Percentiles rank a stretch among this genome's conserved stretches.
These are phyloP conservation scores for Calidris pygmaea DNA, from an alignment of 2,113 vertebrate species.

Conservation along the genomic window DNA sequence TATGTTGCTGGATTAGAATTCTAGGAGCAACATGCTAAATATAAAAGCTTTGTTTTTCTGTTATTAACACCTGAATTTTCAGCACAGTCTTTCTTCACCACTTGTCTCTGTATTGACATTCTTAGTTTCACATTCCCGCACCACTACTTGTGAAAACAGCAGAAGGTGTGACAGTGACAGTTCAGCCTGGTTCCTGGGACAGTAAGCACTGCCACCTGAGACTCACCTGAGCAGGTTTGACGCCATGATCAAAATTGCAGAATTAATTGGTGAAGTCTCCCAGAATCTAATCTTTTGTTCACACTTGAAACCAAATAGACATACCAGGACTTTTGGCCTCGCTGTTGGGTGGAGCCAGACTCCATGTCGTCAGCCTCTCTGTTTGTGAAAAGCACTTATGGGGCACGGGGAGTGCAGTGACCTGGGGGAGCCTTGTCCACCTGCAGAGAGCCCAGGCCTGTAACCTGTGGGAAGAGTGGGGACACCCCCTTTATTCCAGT, in stretches of 20 bases:
- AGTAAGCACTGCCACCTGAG: not conserved
- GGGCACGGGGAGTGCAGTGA: accelerated
- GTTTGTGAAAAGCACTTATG: too few species aligned
- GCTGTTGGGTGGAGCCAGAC: not conserved
- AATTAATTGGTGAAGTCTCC: not conserved
- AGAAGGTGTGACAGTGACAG: not conserved
- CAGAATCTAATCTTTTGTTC: not conserved
- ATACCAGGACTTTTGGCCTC: not conserved
- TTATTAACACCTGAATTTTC: not conserved
- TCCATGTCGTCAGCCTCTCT: not conserved
- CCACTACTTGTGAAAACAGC: not conserved
- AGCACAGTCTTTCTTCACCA: not conserved
- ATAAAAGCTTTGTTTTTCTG: not conserved
- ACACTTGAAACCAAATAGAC: not conserved
- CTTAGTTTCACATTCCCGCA: not conserved
- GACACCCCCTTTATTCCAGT: not conserved
- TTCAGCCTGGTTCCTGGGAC: not conserved
- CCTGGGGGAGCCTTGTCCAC: not conserved
- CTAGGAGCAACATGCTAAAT: not conserved
- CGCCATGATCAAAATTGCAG: not conserved
- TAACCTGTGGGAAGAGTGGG: not conserved
- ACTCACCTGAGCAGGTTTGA: not conserved
- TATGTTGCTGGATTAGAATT: not conserved
- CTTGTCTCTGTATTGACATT: not conserved
- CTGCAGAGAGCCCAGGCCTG: not conserved